Evolutionary conservation across 2,113 vertebrate species (phyloP).

Genomic region (Oceanodroma tethys): DNA sequence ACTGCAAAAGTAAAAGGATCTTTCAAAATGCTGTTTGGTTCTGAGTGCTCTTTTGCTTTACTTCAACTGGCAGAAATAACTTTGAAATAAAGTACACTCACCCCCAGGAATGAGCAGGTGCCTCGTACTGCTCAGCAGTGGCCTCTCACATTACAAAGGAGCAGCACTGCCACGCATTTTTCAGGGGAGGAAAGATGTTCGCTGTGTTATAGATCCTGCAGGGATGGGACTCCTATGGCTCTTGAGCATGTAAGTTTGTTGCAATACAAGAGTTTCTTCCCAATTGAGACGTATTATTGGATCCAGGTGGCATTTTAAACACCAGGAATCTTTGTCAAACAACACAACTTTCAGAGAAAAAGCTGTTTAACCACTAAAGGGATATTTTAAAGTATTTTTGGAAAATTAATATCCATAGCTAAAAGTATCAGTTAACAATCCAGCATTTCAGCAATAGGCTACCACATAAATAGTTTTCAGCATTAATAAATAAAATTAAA

Average conservation of each 20-base stretch:
- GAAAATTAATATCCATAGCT: not conserved
- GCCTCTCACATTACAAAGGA: slow-evolving; percentile 8
- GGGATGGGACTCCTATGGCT: not conserved
- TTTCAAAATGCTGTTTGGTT: not conserved
- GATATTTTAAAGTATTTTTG: not conserved
- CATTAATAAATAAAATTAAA: not conserved
- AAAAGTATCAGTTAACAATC: not conserved
- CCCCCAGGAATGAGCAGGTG: not conserved
- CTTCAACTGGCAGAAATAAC: not conserved
- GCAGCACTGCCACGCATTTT: not conserved
- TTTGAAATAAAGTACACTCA: not conserved
- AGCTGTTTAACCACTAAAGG: not conserved
- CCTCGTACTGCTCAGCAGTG: not conserved
- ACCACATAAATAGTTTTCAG: not conserved
- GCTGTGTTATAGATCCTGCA: slow-evolving; percentile 23
- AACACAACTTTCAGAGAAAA: not conserved
- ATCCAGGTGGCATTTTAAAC: slow-evolving; percentile 39
- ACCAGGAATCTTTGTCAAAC: not conserved
- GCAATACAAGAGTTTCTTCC: not conserved
- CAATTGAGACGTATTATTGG: slow-evolving; percentile 4
- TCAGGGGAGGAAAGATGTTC: not conserved
- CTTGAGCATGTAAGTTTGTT: not conserved
- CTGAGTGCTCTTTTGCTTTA: not conserved
- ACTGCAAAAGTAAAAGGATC: not conserved
- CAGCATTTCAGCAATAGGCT: not conserved